Base-by-base conservation (phyloP, 2,797 vertebrate genomes). In the Morus bassanus region DNA sequence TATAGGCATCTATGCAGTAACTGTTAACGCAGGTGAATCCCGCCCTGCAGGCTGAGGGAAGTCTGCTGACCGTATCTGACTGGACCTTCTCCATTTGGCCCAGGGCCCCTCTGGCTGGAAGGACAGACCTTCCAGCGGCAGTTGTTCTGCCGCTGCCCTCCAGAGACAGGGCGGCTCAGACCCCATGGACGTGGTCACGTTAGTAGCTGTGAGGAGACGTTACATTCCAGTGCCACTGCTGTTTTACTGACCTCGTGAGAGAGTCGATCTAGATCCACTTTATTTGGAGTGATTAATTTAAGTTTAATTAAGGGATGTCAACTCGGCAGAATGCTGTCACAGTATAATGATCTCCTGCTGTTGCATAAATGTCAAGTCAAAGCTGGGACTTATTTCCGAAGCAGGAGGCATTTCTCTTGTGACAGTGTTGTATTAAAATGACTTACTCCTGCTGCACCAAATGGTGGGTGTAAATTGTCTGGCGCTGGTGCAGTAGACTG, bases 271-370 rank as follows among this genome's bases (percentile, higher is more conserved):
- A 88, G 89, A 94, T 72, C 85, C 69, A 63, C 81, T 95, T 94
- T 93, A 91, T 93, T 95, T 91, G 78, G 93, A 96, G 93, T 96
- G 95, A 96, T 96, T 96, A 95, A 95, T 95, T 96, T 95, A 92
- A 88, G 95, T 94, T 95, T 97, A 96, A 96, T 97, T 96, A 96
- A 95, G 87, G 95, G 89, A 96, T 96, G 96, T 97, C 95, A 96
- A 73, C 87, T 94, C 4, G 24, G 87, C 76, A 93, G 92, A 97
- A 95, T 16, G 82, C 96, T 97, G 96, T 97, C 96, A 96, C 78
- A 92, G 82, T 80, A 84, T 95, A 96, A 97, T 94, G 96, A 97
- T 97, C 95, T 96, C 96, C 96, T 92, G 95, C 96, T 96, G 96
- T 92, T 97, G 87, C 93, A 86, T 95, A 96, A 96, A 96, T 95